Percentiles rank a stretch among this genome's conserved stretches.
phyloP scores from a whole-genome alignment of 1,140 invertebrate genomes.

The Camponotus floridanus region DNA sequence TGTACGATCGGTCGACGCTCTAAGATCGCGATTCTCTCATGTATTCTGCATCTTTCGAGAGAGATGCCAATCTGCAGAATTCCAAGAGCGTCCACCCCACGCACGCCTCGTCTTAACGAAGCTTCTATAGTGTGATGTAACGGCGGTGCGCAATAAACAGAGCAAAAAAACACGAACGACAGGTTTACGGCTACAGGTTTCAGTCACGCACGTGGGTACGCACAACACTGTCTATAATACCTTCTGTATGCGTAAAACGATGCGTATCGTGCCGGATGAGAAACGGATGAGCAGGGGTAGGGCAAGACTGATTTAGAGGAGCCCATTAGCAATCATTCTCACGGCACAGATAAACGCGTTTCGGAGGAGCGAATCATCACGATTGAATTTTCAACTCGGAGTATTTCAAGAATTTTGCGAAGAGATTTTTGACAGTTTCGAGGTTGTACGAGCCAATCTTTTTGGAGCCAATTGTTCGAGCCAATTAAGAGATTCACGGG shows the following conservation, averaged over 20 bases:
- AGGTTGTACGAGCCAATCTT: neutral
- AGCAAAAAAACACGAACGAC: constrained; percentile 76
- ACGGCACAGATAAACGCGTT: constrained; percentile 14
- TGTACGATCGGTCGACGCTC: constrained; percentile 72
- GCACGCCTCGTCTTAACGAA: constrained; percentile 70
- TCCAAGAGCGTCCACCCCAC: constrained; percentile 76
- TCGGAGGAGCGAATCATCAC: constrained; percentile 21
- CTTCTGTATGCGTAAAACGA: constrained; percentile 67
- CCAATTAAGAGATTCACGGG: constrained; percentile 2
- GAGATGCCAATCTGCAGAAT: constrained; percentile 19
- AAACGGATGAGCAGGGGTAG: constrained; percentile 51
- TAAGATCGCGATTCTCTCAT: constrained; percentile 55
- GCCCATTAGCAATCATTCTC: constrained; percentile 19
- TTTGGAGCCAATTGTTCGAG: constrained; percentile 25
- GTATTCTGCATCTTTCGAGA: constrained; percentile 28
- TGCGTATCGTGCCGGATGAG: constrained; percentile 70
- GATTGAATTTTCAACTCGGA: neutral
- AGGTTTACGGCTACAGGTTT: constrained; percentile 78
- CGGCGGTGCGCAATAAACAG: constrained; percentile 74
- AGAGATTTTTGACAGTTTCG: neutral
- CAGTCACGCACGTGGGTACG: constrained; percentile 76
- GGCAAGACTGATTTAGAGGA: constrained; percentile 50
- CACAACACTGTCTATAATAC: constrained; percentile 77
- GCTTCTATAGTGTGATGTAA: constrained; percentile 72
- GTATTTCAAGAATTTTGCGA: constrained; percentile 17